Base-by-base conservation (phyloP, 2,888 invertebrate species). In the Priapulus caudatus region DNA sequence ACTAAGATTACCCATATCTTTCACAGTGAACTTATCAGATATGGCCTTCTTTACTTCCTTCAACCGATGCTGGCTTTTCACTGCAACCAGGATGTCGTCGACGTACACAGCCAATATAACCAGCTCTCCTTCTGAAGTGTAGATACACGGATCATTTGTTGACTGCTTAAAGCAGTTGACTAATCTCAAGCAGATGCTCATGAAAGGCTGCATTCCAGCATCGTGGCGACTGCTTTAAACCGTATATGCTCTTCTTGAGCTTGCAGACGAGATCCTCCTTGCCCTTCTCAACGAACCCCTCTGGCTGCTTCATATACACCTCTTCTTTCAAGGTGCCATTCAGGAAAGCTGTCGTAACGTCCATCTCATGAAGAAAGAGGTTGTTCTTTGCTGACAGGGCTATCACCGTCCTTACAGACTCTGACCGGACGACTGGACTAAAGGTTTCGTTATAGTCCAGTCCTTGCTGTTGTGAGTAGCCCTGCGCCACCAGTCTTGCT, bases 401-500 rank as follows among this genome's bases (percentile, higher is more conserved):
- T 1, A 62, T 20, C 21, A 62, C 23, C 15, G 56, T 47, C 21
- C 60, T 23, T 5, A 60, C 24, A n/a, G 58, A 56, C 20, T 33
- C 45, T 18, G 53, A 56, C 4, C 49, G 20, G 5, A 59, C 55
- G 15, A 59, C 59, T 23, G 62, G 62, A 1, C 56, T 46, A 43
- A 58, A 62, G 15, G 59, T 62, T 49, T 62, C 59, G 21, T 45
- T 50, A 47, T 54, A 60, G 46, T 63, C 59, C 4, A 64, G 50
- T 15, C 56, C 33, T 10, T 5, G 33, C n/a, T 33, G 10, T 33
- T 59, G 49, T n/a, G 48, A n/a, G 20, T 20, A 59, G 3, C 54
- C 54, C 20, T 56, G 45, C 1, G 58, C 56, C 10, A 58, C 58
- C 16, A 58, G 24, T 19, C 58, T 18, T 10, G 47, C 53, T 46